Evolutionary conservation across 2,888 invertebrate species (phyloP), one percentile per base, ranked within the genome.

Genomic region (Phalera bucephala): DNA sequence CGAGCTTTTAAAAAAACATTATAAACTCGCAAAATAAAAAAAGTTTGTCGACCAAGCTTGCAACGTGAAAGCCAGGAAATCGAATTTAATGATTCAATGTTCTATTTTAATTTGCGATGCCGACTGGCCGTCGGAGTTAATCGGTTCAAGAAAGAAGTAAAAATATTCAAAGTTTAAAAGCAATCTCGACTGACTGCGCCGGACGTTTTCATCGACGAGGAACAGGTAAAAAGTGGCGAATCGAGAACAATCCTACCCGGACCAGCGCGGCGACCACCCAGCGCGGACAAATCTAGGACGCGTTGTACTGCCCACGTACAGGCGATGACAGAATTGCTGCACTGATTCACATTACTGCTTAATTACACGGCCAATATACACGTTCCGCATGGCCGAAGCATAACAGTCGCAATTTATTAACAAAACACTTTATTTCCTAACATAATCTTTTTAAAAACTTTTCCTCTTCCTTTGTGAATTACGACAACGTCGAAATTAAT

Each of bases 151-250:
- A 41, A 52, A 57, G 43, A 55, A 63, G 51, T 53, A 61, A 64
- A 66, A 64, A 60, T 68, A 61, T 67, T 57, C 43, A 11, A 53
- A 57, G 52, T 59, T 64, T 49, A 53, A 64, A 61, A 58, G 51
- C 49, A 52, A 60, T 52, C 40, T 53, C 52, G 50, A 33, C 40
- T 55, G 53, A 58, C 41, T 51, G 54, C 42, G 43, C 42, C 37
- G 46, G 35, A 38, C 36, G 42, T 51, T 60, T 61, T 52, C 47
- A 51, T 48, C 48, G 50, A 30, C 42, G 33, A 33, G 40, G 36
- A 40, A 39, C 66, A 64, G 60, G 66, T 63, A 64, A 66, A 65
- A 67, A 65, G 51, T 65, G 40, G 59, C 52, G 63, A 60, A 55
- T 65, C 56, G 60, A 58, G 60, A 64, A 70, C 64, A 65, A 67